These are phyloP conservation scores for Drosophila subpulchrella DNA, from an alignment of 1,140 invertebrate species.

Conservation along the genomic window DNA sequence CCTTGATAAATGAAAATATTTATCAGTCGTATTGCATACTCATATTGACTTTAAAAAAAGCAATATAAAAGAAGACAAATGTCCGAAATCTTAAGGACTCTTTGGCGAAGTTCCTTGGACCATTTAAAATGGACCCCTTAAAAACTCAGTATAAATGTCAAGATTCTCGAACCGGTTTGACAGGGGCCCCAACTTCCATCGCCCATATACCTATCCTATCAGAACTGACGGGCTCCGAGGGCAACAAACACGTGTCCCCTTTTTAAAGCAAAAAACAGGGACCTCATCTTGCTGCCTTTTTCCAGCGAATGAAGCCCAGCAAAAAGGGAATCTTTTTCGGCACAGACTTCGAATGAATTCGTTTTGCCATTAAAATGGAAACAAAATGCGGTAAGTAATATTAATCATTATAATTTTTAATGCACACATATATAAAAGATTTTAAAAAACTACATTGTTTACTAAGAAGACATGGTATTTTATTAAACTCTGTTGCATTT, in stretches of 20 bases:
- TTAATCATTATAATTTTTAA: background rate
- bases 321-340: slow-evolving; percentile 2
- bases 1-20: too few relatives aligned
- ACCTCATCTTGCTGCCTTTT: slow-evolving; percentile 1
- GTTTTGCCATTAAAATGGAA: background rate
- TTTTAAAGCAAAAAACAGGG: background rate
- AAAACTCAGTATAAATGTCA: slow-evolving; percentile 6
- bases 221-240: slow-evolving; percentile 1
- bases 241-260: slow-evolving; percentile 33
- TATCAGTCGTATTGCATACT: too few relatives aligned
- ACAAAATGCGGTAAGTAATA: background rate
- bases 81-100: background rate
- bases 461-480: too few relatives aligned
- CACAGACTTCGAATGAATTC: slow-evolving; percentile 9
- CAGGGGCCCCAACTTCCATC: slow-evolving; percentile 3
- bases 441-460: too few relatives aligned
- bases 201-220: background rate
- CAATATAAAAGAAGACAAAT: background rate
- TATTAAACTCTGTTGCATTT: too few relatives aligned
- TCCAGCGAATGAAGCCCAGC: slow-evolving; percentile 6
- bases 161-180: slow-evolving; percentile 28
- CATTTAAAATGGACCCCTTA: slow-evolving; percentile 1
- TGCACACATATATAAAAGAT: too few relatives aligned
- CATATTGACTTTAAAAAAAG: background rate
- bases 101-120: background rate